phyloP scores from a whole-genome alignment of 2,113 vertebrate species.

The Nesoenas mayeri region DNA sequence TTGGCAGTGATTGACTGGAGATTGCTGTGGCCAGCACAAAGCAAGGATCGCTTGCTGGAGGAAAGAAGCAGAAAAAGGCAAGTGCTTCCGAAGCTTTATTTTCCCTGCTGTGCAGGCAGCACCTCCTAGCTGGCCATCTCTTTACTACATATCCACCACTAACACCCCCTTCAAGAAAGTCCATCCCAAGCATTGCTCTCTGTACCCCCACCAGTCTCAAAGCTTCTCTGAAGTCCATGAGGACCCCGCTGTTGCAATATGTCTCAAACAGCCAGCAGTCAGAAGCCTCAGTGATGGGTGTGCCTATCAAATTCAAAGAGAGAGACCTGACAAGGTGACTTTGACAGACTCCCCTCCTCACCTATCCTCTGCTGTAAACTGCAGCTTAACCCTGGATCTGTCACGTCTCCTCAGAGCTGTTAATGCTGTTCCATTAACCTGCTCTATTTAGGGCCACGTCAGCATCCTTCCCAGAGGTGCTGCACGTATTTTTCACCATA shows the following conservation, averaged over 20 bases:
- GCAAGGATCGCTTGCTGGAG: neutral
- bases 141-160: neutral
- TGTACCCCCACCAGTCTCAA: neutral
- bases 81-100: neutral
- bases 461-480: neutral
- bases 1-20: neutral
- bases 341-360: neutral
- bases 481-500: neutral
- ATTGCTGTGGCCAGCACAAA: neutral
- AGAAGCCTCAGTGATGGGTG: neutral
- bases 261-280: neutral
- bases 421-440: neutral
- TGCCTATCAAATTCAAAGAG: neutral
- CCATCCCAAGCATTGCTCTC: neutral
- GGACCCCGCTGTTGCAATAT: neutral
- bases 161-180: neutral
- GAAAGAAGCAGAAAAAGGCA: neutral
- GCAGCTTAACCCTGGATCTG: neutral
- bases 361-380: neutral
- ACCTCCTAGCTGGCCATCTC: neutral
- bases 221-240: neutral
- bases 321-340: neutral
- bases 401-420: neutral
- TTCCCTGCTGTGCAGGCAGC: neutral
- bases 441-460: neutral